These are phyloP conservation scores for Caenorhabditis plicata DNA, from an alignment of 2,888 invertebrate species.

Conservation along the genomic window DNA sequence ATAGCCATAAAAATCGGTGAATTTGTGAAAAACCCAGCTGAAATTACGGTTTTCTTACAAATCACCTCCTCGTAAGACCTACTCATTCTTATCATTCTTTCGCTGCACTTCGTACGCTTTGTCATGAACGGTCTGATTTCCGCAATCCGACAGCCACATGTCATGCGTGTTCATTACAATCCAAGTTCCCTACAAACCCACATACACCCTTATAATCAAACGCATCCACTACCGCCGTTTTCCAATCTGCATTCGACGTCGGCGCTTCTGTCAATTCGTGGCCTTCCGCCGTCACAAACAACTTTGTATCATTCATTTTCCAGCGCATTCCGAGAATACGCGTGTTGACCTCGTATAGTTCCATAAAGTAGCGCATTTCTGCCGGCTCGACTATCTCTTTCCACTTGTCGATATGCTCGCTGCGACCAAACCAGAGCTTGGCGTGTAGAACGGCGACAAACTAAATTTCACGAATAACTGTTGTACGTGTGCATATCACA, in stretches of 20 bases:
- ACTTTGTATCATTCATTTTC: slow-evolving; percentile 13
- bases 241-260: background rate
- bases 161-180: slow-evolving; percentile 34
- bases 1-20: slow-evolving; percentile 48
- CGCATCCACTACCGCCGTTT: background rate
- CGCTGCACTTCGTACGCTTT: slow-evolving; percentile 40
- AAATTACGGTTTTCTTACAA: background rate
- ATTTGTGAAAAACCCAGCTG: slow-evolving; percentile 36
- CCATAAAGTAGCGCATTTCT: slow-evolving; percentile 47
- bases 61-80: background rate
- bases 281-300: slow-evolving; percentile 5
- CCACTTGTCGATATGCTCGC: slow-evolving; percentile 15
- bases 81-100: slow-evolving; percentile 10
- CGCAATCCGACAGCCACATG: slow-evolving; percentile 36
- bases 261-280: slow-evolving; percentile 1
- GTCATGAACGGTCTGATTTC: slow-evolving; percentile 29
- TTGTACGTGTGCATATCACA: background rate
- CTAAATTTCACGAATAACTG: slow-evolving; percentile 5
- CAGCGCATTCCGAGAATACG: slow-evolving; percentile 6
- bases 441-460: slow-evolving; percentile 52
- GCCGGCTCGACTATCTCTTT: slow-evolving; percentile 45
- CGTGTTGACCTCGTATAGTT: slow-evolving; percentile 42
- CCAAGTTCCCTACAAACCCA: slow-evolving; percentile 35
- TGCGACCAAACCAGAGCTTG: slow-evolving; percentile 53
- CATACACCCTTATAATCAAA: background rate